A percentile compares a stretch with the other conserved stretches of the same genome.
Conservation (phyloP, 2,113 vertebrate species). For the Anser brachyrhynchus region DNA sequence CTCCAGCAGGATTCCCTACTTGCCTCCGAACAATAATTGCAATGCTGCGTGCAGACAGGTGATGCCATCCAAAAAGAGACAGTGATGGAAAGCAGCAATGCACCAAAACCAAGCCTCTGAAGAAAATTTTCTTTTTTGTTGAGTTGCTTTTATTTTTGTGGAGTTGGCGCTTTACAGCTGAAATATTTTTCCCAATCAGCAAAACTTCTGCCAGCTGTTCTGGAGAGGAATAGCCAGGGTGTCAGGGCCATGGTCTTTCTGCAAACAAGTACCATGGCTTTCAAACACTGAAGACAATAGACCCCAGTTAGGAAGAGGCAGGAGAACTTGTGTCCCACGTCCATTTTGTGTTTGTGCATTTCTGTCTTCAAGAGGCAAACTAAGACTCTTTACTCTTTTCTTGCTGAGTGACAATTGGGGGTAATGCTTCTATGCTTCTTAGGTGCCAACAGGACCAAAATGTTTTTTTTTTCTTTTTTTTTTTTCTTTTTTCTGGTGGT, state of each 20-base stretch:
- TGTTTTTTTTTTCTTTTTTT: not conserved
- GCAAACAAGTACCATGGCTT: not conserved
- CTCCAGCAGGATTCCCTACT: not conserved
- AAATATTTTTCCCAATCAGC: not conserved
- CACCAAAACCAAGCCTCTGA: not conserved
- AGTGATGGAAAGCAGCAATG: not conserved
- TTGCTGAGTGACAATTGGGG: not conserved
- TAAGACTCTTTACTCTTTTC: not conserved
- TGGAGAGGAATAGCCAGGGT: not conserved
- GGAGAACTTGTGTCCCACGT: not conserved
- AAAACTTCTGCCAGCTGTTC: not conserved
- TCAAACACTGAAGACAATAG: not conserved
- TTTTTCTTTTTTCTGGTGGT: not conserved
- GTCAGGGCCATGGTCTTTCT: not conserved
- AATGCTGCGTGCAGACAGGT: accelerated
- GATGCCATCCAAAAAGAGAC: not conserved
- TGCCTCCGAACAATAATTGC: not conserved
- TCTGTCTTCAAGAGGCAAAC: not conserved
- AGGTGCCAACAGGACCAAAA: not conserved
- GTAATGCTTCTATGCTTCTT: not conserved
- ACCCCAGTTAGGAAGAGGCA: not conserved
- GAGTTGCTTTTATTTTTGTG: not conserved
- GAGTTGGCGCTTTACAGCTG: not conserved
- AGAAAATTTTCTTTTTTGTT: not conserved
- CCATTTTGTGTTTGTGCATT: not conserved